Evolutionary conservation across 1,140 invertebrate species (phyloP).

Genomic region (Aphis gossypii): DNA sequence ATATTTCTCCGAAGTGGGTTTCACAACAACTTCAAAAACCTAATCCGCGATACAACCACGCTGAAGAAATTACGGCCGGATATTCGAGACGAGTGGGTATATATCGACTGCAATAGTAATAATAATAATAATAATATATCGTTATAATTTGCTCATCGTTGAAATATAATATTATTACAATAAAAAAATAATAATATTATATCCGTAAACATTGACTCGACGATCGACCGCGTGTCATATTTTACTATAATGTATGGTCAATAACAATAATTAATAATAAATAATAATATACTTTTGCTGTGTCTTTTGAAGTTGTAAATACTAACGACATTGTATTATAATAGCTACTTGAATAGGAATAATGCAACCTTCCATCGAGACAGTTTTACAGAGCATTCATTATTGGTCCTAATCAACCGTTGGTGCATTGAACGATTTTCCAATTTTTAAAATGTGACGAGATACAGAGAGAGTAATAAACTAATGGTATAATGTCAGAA

Average conservation of each 20-base stretch:
- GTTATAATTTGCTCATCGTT: slow-evolving; percentile 7
- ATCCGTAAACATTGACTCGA: not conserved
- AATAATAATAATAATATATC: not conserved
- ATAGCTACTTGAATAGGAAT: not conserved
- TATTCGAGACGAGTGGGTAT: not conserved
- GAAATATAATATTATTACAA: slow-evolving; percentile 19
- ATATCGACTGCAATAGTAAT: too few relatives aligned
- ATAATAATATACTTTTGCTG: not conserved
- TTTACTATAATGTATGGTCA: not conserved
- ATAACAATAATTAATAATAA: not conserved
- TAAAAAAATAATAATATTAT: not conserved
- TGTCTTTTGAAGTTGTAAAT: not conserved
- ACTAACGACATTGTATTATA: not conserved
- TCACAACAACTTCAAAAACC: not conserved
- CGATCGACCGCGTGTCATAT: not conserved
- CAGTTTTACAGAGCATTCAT: not conserved
- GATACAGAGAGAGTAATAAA: too few relatives aligned
- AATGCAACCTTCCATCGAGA: not conserved
- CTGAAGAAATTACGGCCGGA: not conserved
- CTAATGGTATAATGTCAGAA: not conserved
- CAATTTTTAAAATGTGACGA: not conserved
- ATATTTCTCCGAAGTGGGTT: not conserved
- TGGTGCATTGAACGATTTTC: not conserved
- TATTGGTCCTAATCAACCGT: not conserved
- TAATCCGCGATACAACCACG: not conserved